Evolutionary conservation across 2,888 invertebrate genomes (phyloP), one percentile per base, ranked within the genome.

Genomic region (Mimas tiliae): DNA sequence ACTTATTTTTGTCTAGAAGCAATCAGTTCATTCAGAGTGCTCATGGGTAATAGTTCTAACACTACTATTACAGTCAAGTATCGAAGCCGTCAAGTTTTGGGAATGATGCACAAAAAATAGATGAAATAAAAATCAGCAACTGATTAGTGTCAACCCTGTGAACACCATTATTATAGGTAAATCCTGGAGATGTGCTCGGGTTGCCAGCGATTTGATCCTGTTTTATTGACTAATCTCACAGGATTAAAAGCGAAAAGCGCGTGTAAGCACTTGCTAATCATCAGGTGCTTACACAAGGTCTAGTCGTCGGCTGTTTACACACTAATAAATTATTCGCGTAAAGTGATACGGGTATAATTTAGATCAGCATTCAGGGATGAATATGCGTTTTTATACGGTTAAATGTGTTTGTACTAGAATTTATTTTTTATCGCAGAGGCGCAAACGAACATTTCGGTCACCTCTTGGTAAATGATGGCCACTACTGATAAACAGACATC

Each of bases 201-300:
- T 42, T 21, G 7, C 58, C 52, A 34, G 42, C 42, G 58, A 58
- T 58, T 27, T 14, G 27, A 33, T 27, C 58, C 19, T 38, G 58
- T 42, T 58, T 55, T 58, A 58, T 42, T 58, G 19, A 11, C 58
- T 38, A 11, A 19, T 38, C 38, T 58, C 48, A 38, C 34, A 11
- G 38, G 38, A 58, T 58, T 58, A 58, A 11, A 58, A 1, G 6
- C 9, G 38, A 38, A 19, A 58, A 58, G 34, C 11, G 12, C 19
- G 42, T 12, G 42, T 42, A 38, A 58, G 58, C 42, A 42, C 42
- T 38, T 12, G 58, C 19, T 19, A 34, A 38, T 58, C 42, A 19
- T 11, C 16, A 33, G 16, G 34, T 38, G 55, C 33, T 55, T 38
- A 16, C 16, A 33, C 0, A 9, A n/a, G 3, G 16, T 6, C 58